Conservation (phyloP, 2,888 invertebrate species). For the Troides helena region DNA sequence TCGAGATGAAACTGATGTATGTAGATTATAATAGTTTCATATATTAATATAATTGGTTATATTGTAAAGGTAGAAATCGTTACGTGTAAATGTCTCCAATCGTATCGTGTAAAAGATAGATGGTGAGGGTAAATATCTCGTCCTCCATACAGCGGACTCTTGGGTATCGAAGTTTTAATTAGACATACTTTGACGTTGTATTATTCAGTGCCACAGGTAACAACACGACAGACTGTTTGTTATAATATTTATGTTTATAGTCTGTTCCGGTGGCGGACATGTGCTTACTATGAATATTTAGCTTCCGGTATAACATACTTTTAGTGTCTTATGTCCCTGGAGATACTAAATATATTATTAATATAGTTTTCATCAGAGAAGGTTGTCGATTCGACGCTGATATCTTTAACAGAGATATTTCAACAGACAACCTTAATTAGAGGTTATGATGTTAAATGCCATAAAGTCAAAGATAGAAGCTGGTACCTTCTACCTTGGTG, state of each 20-base stretch:
- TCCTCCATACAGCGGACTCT: conserved; percentile 7
- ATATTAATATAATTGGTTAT: too few species aligned
- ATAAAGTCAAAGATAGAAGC: too few species aligned
- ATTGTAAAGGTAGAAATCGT: too few species aligned
- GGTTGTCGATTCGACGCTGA: too few species aligned
- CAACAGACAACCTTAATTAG: too few species aligned
- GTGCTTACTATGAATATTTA: background rate
- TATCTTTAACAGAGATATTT: too few species aligned
- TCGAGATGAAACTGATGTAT: too few species aligned
- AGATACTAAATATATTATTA: background rate
- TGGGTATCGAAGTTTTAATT: conserved; percentile 31
- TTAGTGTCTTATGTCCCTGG: background rate
- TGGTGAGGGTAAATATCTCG: background rate
- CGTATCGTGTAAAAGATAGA: background rate
- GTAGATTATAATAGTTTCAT: too few species aligned
- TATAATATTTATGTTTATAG: conserved; percentile 5
- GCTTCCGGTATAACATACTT: background rate
- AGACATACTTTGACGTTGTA: conserved; percentile 30
- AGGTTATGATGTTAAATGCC: too few species aligned
- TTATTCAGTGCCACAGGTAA: conserved; percentile 29
- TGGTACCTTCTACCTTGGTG: too few species aligned
- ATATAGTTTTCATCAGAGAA: too few species aligned
- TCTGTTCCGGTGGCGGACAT: background rate
- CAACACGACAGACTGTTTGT: conserved; percentile 18
- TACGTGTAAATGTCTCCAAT: too few species aligned